phyloP scores from a whole-genome alignment of 1,140 invertebrate genomes.

The Anthonomus grandis region DNA sequence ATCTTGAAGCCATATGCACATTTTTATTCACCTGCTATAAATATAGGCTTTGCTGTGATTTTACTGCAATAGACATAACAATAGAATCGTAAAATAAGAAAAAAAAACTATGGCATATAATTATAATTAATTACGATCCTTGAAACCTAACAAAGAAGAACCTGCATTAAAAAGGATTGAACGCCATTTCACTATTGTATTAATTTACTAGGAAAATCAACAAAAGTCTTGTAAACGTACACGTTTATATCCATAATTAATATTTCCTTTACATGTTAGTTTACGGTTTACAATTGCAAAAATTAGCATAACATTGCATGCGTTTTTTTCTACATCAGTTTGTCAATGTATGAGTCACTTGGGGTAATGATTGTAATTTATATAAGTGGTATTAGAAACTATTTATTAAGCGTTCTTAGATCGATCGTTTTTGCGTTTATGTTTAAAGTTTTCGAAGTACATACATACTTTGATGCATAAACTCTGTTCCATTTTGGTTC shows the following conservation, averaged over 20 bases:
- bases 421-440: no score
- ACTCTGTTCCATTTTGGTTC: no score
- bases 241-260: conserved; percentile 9
- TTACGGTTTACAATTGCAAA: conserved; percentile 8
- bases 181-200: conserved; percentile 10
- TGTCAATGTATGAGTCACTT: conserved; percentile 9
- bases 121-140: conserved; percentile 6
- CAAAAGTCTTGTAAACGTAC: conserved; percentile 11
- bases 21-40: no score
- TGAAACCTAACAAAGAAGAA: conserved; percentile 12
- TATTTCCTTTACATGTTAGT: conserved; percentile 12
- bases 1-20: no score
- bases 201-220: conserved; percentile 3
- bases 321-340: conserved; percentile 4
- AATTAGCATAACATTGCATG: conserved; percentile 15
- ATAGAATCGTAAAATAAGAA: no score
- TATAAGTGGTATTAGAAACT: background rate
- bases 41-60: no score
- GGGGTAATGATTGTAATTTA: conserved; percentile 8
- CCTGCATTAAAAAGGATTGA: conserved; percentile 8
- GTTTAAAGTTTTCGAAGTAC: no score
- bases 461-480: no score
- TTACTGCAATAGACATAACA: no score
- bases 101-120: no score
- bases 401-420: conserved; percentile 10